Percentiles rank a stretch among this genome's conserved stretches.
These are phyloP conservation scores for Melolontha melolontha DNA, from an alignment of 2,888 invertebrate species.

Conservation along the genomic window DNA sequence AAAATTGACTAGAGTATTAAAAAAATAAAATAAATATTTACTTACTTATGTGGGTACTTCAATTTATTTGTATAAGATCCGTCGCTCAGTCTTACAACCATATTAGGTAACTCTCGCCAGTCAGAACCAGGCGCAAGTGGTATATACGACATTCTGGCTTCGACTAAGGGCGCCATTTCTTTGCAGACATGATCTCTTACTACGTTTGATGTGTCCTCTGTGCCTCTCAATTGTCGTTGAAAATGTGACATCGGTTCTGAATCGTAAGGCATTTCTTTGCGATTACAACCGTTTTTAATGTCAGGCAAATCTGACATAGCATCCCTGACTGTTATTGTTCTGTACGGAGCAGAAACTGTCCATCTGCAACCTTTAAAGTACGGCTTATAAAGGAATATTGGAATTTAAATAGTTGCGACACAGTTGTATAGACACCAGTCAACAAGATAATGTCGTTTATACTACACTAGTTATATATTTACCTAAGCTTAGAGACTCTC, in stretches of 20 bases:
- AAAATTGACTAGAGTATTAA: no score
- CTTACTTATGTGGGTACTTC: slow-evolving; percentile 67
- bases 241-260: slow-evolving; percentile 80
- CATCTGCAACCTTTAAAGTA: slow-evolving; percentile 67
- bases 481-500: no score
- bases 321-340: slow-evolving; percentile 83
- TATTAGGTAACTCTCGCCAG: slow-evolving; percentile 89
- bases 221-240: slow-evolving; percentile 77
- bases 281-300: slow-evolving; percentile 78
- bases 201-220: slow-evolving; percentile 31
- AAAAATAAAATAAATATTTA: no score
- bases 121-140: slow-evolving; percentile 82
- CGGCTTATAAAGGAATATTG: neutral
- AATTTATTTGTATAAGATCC: slow-evolving; percentile 75
- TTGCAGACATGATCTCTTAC: slow-evolving; percentile 84
- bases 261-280: slow-evolving; percentile 78
- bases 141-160: slow-evolving; percentile 80
- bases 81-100: slow-evolving; percentile 76
- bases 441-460: neutral
- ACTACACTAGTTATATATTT: no score
- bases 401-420: neutral
- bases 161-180: slow-evolving; percentile 84
- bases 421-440: neutral
- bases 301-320: slow-evolving; percentile 85
- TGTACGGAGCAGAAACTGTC: slow-evolving; percentile 78